Base-by-base conservation (phyloP, 2,888 invertebrate genomes). In the Deilephila porcellus region DNA sequence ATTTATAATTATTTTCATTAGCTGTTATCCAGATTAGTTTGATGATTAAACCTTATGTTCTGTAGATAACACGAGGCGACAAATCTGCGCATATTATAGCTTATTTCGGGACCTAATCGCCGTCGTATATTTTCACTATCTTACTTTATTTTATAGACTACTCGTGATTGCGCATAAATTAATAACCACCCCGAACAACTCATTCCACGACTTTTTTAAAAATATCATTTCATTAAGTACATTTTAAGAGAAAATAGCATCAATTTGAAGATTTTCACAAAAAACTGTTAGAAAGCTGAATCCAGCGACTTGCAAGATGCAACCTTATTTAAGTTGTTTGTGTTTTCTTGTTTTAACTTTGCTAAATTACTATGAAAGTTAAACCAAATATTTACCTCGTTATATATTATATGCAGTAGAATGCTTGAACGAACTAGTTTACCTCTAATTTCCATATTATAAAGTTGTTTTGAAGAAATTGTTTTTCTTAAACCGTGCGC, bases 401-500 rank as follows among this genome's bases (percentile, higher is more conserved):
- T 7, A 20, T 20, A 60, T 25, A 11, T 60, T 32, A 32, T 32
- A 60, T 25, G 20, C 11, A 4, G 8, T 11, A 4, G 14, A 67
- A 67, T 52, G 67, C 25, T 67, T 11, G 14, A 14, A 25, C 67
- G 37, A 45, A 14, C 25, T 52, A 20, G 11, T 64, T 64, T 20
- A 34, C 8, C 3, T 34, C 20, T 25, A 52, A 7, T 52, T 67
- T 25, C 5, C 67, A 17, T 63, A 17, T 63, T 25, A 20, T 45
- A 52, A 25, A 67, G 45, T 67, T 20, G 64, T 64, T 67, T 25
- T 45, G 6, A 52, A 67, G 25, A 52, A 52, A 67, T 67, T 67
- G 25, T 67, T 67, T 52, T 67, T 20, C 67, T 25, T 20, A 67
- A 67, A 67, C 25, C 25, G 25, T 14, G 17, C 60, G 52, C n/a